phyloP scores from a whole-genome alignment of 2,113 vertebrate species.

The Rhea pennata region DNA sequence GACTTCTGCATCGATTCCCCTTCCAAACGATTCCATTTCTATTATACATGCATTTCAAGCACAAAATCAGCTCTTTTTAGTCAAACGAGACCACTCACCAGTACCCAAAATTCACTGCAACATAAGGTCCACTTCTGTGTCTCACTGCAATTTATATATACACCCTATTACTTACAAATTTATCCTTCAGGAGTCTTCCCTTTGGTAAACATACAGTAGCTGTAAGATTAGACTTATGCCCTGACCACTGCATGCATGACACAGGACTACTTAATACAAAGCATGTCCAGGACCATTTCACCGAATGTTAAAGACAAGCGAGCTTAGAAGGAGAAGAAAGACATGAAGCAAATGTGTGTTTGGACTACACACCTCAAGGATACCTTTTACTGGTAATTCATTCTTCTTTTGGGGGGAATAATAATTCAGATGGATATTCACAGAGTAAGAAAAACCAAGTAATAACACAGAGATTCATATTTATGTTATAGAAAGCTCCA shows the following conservation, averaged over 20 bases:
- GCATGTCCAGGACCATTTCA: background rate
- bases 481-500: background rate
- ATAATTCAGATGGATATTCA: slow-evolving; percentile 4
- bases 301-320: background rate
- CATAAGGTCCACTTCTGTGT: accelerated
- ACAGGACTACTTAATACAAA: background rate
- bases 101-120: background rate
- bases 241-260: background rate
- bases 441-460: background rate
- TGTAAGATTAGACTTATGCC: background rate
- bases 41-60: background rate
- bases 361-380: background rate
- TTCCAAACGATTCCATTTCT: background rate
- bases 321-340: background rate
- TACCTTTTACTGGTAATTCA: background rate
- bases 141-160: background rate
- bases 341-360: background rate
- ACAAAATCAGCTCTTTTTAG: background rate
- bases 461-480: background rate
- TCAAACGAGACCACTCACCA: background rate
- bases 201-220: background rate
- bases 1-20: background rate
- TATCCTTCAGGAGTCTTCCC: no score
- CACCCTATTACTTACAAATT: background rate
- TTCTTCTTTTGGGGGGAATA: background rate